Evolutionary conservation across 2,113 vertebrate genomes (phyloP), one percentile per base, ranked within the genome.

Genomic region (Daphoenositta chrysoptera): DNA sequence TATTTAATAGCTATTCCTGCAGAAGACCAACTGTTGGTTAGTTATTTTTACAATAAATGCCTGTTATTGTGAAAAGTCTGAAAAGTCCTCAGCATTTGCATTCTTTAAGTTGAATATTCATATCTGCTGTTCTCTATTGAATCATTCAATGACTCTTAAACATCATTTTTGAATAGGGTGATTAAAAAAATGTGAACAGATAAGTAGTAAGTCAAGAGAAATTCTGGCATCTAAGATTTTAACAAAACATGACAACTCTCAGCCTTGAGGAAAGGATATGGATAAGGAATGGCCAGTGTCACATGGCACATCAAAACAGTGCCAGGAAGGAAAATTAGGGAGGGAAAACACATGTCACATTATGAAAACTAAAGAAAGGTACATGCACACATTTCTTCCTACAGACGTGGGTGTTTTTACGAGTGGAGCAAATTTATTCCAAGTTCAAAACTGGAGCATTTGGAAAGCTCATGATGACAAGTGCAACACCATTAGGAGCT

Each of bases 361-460:
- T 66, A 64, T 40, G 61, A 77, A 89, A 96, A 79, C 42, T 68
- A 40, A 78, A 77, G 77, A 56, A 65, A 89, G 65, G 72, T 44
- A 39, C 54, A 50, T 40, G n/a, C 64, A 89, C 11, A 42, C 64
- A 50, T 47, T 85, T 69, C 70, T 92, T 78, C 77, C 80, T 56
- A 56, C 64, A 57, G 48, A 76, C 22, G 89, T 84, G 77, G 72
- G 80, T 76, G 87, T 58, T 87, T 89, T 84, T 87, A 83, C 0
- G 2, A 87, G 83, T 27, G 69, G 80, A 95, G 85, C 22, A 68
- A 44, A 94, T 89, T 71, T 56, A 92, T 92, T 91, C 80, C 61
- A 79, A 53, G 77, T 86, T 96, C 69, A 89, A 73, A 95, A 81
- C 56, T 30, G 48, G 77, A 84, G 80, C 80, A 31, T 60, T 94